Conservation (phyloP, 1,140 invertebrate genomes). For the Zaprionus africanus region DNA sequence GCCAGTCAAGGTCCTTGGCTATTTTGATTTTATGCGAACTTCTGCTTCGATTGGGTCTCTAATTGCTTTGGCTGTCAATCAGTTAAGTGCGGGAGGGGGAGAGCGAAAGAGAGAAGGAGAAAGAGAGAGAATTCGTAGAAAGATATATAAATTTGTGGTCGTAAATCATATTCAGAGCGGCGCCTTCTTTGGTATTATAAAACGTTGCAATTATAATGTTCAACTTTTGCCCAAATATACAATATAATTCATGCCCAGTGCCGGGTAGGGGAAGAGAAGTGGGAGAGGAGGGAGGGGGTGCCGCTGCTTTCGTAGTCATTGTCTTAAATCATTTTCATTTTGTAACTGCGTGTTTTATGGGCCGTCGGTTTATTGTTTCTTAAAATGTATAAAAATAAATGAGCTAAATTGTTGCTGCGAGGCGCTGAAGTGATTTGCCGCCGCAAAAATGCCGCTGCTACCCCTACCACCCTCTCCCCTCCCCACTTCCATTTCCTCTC, state of each 20-base stretch:
- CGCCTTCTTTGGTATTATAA: conserved; percentile 41
- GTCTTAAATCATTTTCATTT: conserved; percentile 81
- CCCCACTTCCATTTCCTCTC: background rate
- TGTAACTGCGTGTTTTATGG: conserved; percentile 80
- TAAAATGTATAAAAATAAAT: conserved; percentile 82
- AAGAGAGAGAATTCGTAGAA: background rate
- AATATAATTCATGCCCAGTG: conserved; percentile 42
- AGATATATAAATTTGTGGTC: conserved; percentile 4
- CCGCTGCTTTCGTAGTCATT: conserved; percentile 28
- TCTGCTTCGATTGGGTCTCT: conserved; percentile 5
- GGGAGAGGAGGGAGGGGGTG: background rate
- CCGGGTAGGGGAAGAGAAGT: too few relatives aligned
- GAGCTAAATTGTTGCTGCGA: conserved; percentile 62
- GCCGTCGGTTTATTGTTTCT: conserved; percentile 81
- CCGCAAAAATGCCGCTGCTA: conserved; percentile 30
- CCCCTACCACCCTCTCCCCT: background rate
- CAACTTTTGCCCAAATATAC: conserved; percentile 46
- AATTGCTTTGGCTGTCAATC: conserved; percentile 4
- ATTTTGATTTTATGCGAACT: background rate
- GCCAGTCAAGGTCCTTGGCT: background rate
- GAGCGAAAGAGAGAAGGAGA: background rate
- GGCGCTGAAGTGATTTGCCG: conserved; percentile 66
- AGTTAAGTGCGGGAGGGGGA: background rate
- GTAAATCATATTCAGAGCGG: conserved; percentile 31
- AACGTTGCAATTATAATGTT: conserved; percentile 60